Base-by-base conservation (phyloP, 2,113 vertebrate species). In the Corvus cornix region DNA sequence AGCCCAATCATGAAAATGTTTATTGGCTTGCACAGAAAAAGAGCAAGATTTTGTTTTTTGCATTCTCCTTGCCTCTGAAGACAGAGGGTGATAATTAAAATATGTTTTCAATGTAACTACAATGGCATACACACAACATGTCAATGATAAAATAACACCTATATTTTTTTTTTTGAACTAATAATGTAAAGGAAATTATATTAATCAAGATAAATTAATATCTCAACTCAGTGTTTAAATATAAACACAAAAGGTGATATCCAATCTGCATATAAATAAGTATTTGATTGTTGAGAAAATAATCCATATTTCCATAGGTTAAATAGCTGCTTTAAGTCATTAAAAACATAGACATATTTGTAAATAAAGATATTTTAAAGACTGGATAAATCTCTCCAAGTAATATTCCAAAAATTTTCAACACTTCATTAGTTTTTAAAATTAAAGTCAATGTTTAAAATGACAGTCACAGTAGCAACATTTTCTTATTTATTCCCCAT, bases 301-400 rank as follows among this genome's bases (percentile, higher is more conserved):
- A 84, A 88, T 90, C 14, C 4, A 35, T 56, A 77, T 87, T 91
- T 84, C 7, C 16, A 11, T 77, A 78, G 48, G 31, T 52, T 88
- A 93, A 94, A 84, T 69, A 79, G 31, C 27, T 89, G 10, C 27
- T 87, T 78, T 19, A 28, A 84, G 81, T 84, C 6, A 64, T 94
- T 94, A 64, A 78, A 76, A 83, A 43, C 6, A 22, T 28, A 74
- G 13, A 35, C 4, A 31, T 69, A 77, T 77, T 81, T 24, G 26
- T 78, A 94, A 87, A 94, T 94, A 82, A 84, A 92, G 30, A 67
- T 2, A 74, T 87, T 89, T 89, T 55, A 85, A 77, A 87, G 37
- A 74, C 33, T 48, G 6, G 4, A 13, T 66, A 69, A 91, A 60
- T 17, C 37, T 84, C 26, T 91, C 26, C 7, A 64, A 86, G 44